phyloP scores from a whole-genome alignment of 2,888 invertebrate species.

The Temnothorax ravouxi region DNA sequence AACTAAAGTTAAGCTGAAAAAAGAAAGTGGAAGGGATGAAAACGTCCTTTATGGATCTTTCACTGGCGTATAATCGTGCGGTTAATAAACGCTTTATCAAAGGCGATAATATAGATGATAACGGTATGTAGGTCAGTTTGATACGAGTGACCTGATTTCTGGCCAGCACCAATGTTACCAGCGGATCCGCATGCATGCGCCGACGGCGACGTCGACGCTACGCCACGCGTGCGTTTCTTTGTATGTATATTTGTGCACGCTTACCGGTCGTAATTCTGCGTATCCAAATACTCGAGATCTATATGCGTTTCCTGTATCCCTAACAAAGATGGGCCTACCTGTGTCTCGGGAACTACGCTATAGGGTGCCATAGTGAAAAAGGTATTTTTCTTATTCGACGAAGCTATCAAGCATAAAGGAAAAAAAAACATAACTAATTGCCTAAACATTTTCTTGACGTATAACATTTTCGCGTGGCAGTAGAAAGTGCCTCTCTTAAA shows the following conservation, averaged over 20 bases:
- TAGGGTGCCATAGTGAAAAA: constrained; percentile 4
- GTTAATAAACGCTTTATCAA: constrained; percentile 84
- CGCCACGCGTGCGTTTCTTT: constrained; percentile 15
- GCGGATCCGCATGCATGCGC: constrained; percentile 76
- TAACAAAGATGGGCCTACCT: constrained; percentile 14
- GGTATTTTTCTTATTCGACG: not conserved
- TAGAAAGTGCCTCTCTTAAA: not conserved
- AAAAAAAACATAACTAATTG: not conserved
- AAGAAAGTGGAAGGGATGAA: constrained; percentile 42
- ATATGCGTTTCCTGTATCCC: constrained; percentile 11
- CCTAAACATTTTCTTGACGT: not conserved
- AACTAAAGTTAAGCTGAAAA: not conserved
- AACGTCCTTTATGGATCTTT: constrained; percentile 74
- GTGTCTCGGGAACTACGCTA: constrained; percentile 12
- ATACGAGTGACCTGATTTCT: constrained; percentile 85
- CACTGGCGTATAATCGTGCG: constrained; percentile 81
- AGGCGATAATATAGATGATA: constrained; percentile 83
- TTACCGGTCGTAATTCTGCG: constrained; percentile 62
- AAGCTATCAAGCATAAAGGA: not conserved
- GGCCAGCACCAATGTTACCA: constrained; percentile 73
- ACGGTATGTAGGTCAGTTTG: constrained; percentile 86
- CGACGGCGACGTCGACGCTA: constrained; percentile 44
- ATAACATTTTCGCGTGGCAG: not conserved
- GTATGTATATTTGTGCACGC: constrained; percentile 42
- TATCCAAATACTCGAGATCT: constrained; percentile 64